Base-by-base conservation (phyloP, 2,888 invertebrate genomes). In the Orthonevra nobilis region DNA sequence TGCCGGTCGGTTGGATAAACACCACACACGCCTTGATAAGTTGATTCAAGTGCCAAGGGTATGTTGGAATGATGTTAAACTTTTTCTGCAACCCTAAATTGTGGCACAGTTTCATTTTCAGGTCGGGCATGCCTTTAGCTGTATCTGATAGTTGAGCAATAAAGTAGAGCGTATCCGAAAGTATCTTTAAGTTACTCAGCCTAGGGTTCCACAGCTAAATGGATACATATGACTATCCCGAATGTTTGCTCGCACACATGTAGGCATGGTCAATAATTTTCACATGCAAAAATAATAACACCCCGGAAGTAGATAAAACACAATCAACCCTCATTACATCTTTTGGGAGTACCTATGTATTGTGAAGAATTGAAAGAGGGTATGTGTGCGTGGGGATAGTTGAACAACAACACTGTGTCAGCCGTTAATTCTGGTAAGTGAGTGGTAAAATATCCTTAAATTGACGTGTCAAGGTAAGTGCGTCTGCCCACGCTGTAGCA, bases 371-470 rank as follows among this genome's bases (percentile, higher is more conserved):
- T 7, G 46, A 5, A 10, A 17, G n/a, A 12, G 20, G 12, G 15
- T 30, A 19, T 5, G 42, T 50, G 58, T 72, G 61, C 56, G 66
- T 72, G 79, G 73, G 26, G 61, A 79, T 15, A 73, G 79, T 73
- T 73, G 73, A 73, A 44, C 46, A 34, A 61, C 54, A 68, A 66
- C 66, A 72, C 52, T 73, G 72, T 72, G 66, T 66, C 48, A 60
- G 66, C 54, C 58, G 73, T 79, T 73, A 79, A 79, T 79, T 79
- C 73, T 42, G 73, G 79, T 73, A 79, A 79, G 73, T 73, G 79
- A 79, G 79, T 79, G 79, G 66, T 79, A 79, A 79, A 79, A 73
- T 73, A 73, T 79, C 79, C 79, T 79, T 73, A 79, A 72, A 79
- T 66, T 79, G 73, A 73, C 68, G 68, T 79, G 73, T 60, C 66